Percentiles rank a stretch among this genome's conserved stretches.
These are phyloP conservation scores for Lepidocyrtinus sp. DNA, from an alignment of 2,888 invertebrate species.

Conservation along the genomic window DNA sequence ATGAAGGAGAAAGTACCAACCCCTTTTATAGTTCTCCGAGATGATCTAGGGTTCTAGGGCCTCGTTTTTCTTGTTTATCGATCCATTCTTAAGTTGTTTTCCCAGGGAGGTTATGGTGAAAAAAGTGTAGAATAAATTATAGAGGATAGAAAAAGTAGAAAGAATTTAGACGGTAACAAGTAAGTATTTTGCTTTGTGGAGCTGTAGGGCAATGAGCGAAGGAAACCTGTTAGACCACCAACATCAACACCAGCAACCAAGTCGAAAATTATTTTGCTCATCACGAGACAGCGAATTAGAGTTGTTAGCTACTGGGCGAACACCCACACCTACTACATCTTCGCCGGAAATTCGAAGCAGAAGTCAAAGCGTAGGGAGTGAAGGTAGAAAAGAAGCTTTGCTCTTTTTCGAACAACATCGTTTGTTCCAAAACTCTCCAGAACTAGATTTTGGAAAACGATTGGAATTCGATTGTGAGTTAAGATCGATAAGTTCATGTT, in stretches of 20 bases:
- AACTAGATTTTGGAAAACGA: conserved; percentile 28
- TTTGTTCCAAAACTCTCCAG: conserved; percentile 50
- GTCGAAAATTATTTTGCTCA: conserved; percentile 48
- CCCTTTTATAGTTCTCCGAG: neutral
- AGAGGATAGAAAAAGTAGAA: neutral
- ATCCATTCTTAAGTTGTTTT: neutral
- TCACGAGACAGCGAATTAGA: conserved; percentile 56
- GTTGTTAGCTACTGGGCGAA: conserved; percentile 28
- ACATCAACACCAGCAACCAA: conserved; percentile 40
- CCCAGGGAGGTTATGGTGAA: neutral
- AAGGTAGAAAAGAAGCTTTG: conserved; percentile 51
- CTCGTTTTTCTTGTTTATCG: conserved; percentile 10
- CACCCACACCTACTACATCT: conserved; percentile 30
- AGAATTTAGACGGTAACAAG: neutral
- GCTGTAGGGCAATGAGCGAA: conserved; percentile 57
- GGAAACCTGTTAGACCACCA: conserved; percentile 56
- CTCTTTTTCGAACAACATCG: conserved; percentile 59
- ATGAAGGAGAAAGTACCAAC: neutral
- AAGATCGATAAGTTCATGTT: conserved; percentile 52
- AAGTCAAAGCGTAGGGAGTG: conserved; percentile 60
- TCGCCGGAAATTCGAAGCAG: conserved; percentile 56
- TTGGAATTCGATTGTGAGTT: conserved; percentile 40
- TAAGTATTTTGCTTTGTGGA: neutral
- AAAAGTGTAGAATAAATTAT: neutral
- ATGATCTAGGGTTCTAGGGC: neutral